A percentile compares a stretch with the other conserved stretches of the same genome.
phyloP scores from a whole-genome alignment of 30 jellyfish, hydroid and myxozoan species.

The Chrysaora quinquecirrha region DNA sequence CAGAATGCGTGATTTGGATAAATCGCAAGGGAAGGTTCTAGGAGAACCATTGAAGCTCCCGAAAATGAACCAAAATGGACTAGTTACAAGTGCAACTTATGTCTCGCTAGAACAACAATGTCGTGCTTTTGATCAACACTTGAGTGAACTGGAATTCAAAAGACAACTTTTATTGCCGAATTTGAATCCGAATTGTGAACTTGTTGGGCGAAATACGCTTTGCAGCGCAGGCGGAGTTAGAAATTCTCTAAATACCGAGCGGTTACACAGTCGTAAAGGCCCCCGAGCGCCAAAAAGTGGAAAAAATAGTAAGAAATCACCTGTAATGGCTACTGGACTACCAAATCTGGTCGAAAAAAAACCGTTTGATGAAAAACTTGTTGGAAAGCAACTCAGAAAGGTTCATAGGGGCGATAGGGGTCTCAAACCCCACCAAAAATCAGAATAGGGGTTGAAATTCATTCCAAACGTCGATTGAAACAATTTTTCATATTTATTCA shows the following conservation, averaged over 20 bases:
- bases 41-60: background rate
- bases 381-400: constrained; percentile 33
- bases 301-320: background rate
- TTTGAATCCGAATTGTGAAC: constrained; percentile 27
- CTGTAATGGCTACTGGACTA: background rate
- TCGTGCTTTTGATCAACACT: background rate
- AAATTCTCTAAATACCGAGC: no score
- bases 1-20: background rate
- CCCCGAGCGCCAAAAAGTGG: constrained; percentile 11
- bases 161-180: constrained; percentile 12
- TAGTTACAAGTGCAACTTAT: background rate
- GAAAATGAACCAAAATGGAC: background rate
- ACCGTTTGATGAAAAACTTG: constrained; percentile 41
- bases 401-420: no score
- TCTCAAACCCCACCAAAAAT: no score
- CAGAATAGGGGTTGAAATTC: no score
- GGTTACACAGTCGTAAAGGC: constrained; percentile 1
- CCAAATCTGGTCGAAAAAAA: constrained; percentile 13
- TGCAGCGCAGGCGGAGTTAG: no score
- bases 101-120: background rate
- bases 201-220: background rate
- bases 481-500: no score
- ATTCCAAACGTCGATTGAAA: no score
- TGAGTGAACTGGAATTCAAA: background rate
- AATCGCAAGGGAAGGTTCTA: background rate